Evolutionary conservation across 1,140 invertebrate species (phyloP).

Genomic region (Zaprionus ornatus): DNA sequence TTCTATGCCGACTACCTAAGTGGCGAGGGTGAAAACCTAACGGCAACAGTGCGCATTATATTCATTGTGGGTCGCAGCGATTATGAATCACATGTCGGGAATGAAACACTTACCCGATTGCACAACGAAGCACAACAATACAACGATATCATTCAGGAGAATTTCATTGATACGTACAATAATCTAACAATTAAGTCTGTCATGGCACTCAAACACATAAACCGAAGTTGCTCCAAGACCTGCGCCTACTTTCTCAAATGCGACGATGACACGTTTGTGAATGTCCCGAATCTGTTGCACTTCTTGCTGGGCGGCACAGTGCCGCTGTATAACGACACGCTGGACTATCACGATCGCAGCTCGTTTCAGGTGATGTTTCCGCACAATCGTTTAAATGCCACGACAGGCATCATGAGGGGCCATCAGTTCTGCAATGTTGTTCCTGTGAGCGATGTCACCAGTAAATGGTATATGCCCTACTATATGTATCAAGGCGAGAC

Average conservation of each 20-base stretch:
- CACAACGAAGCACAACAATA: constrained; percentile 68
- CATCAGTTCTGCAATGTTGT: constrained; percentile 90
- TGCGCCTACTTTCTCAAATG: constrained; percentile 91
- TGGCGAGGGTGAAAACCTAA: constrained; percentile 26
- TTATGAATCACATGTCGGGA: constrained; percentile 51
- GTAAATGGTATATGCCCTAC: constrained; percentile 93
- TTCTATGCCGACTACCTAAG: constrained; percentile 53
- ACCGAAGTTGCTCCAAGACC: constrained; percentile 86
- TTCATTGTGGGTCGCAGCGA: constrained; percentile 68
- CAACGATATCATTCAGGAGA: constrained; percentile 95
- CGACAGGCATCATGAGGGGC: constrained; percentile 87
- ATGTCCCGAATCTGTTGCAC: constrained; percentile 87
- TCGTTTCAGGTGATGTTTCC: constrained; percentile 47
- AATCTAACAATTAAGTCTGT: constrained; percentile 96
- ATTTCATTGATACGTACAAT: constrained; percentile 95
- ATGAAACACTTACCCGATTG: constrained; percentile 66
- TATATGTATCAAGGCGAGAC: constrained; percentile 90
- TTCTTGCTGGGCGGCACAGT: constrained; percentile 84
- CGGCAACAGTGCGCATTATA: constrained; percentile 57
- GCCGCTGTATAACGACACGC: constrained; percentile 78
- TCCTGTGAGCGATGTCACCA: constrained; percentile 88
- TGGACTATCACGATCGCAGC: constrained; percentile 67
- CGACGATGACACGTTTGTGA: constrained; percentile 94
- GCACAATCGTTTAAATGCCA: constrained; percentile 67
- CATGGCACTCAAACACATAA: constrained; percentile 93